A percentile compares a stretch with the other conserved stretches of the same genome.
Evolutionary conservation across 2,888 invertebrate genomes (phyloP).

Genomic region (Mesorhabditis belari): DNA sequence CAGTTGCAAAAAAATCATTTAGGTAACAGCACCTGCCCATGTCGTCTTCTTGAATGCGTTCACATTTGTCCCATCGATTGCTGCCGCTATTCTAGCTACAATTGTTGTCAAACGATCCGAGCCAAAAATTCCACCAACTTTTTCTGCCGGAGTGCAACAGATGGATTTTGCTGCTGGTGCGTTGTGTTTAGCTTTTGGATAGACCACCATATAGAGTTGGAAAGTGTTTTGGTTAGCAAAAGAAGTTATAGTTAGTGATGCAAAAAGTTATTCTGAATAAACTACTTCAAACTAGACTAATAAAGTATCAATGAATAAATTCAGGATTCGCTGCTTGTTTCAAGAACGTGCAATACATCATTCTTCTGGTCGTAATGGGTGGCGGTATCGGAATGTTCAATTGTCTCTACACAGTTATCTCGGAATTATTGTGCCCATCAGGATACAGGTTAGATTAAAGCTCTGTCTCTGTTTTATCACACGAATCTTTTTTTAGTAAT

Average conservation of each 20-base stretch:
- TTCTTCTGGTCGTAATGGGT: constrained; percentile 49
- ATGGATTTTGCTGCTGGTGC: constrained; percentile 45
- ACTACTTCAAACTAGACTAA: no score
- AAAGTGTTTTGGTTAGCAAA: no score
- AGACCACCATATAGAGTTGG: no score
- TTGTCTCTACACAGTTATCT: constrained; percentile 52
- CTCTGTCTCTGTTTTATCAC: not conserved
- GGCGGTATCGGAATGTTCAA: constrained; percentile 54
- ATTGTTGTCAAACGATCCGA: constrained; percentile 45
- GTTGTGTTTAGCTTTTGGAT: not conserved
- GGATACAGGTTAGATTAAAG: not conserved
- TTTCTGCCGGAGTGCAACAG: constrained; percentile 41
- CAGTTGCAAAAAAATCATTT: constrained; percentile 42
- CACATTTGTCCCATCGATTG: constrained; percentile 38
- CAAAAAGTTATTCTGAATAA: no score
- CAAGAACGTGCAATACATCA: constrained; percentile 38
- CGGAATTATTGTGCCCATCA: constrained; percentile 11
- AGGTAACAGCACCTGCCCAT: constrained; percentile 38
- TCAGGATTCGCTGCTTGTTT: constrained; percentile 39
- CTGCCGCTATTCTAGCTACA: constrained; percentile 26
- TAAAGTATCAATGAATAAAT: no score
- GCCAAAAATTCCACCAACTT: constrained; percentile 49
- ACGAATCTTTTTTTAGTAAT: constrained; percentile 56
- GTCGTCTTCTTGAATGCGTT: constrained; percentile 44
- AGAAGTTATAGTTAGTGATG: no score